Evolutionary conservation across 2,797 vertebrate species (phyloP).

Genomic region (Sebastes minor): DNA sequence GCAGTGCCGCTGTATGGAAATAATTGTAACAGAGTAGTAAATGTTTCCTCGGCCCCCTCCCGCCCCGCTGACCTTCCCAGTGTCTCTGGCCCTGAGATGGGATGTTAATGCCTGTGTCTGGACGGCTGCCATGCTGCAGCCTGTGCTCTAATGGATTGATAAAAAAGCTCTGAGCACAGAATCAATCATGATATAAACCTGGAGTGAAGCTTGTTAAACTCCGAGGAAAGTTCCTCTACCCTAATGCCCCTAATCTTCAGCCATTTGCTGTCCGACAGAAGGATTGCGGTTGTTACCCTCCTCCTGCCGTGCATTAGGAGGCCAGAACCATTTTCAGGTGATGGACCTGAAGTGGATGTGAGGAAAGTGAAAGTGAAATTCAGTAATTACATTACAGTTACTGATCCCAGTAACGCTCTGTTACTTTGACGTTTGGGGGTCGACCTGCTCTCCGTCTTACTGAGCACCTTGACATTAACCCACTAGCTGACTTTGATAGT

Average conservation of each 20-base stretch:
- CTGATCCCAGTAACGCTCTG: neutral
- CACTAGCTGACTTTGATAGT: neutral
- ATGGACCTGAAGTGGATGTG: conserved; percentile 29
- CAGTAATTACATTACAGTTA: neutral
- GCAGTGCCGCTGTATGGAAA: conserved; percentile 37
- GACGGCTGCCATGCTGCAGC: conserved; percentile 72
- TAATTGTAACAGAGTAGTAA: conserved; percentile 57
- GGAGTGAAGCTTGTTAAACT: conserved; percentile 77
- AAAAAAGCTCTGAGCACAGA: conserved; percentile 76
- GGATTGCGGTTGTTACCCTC: conserved; percentile 55
- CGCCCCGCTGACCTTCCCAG: conserved; percentile 65
- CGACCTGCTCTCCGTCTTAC: neutral
- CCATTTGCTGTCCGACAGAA: conserved; percentile 71
- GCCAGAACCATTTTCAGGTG: conserved; percentile 34
- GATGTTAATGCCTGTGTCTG: conserved; percentile 74
- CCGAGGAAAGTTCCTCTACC: conserved; percentile 70
- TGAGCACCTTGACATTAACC: too few species aligned
- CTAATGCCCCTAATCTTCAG: conserved; percentile 80
- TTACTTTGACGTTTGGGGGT: neutral
- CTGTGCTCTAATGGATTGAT: conserved; percentile 76
- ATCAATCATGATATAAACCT: conserved; percentile 79
- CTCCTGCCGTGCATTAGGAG: conserved; percentile 43
- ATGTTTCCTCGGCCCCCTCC: conserved; percentile 59
- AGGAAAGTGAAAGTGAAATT: neutral
- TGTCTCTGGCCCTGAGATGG: conserved; percentile 71